Conservation (phyloP, 2,797 vertebrate species). For the Balearica regulorum region DNA sequence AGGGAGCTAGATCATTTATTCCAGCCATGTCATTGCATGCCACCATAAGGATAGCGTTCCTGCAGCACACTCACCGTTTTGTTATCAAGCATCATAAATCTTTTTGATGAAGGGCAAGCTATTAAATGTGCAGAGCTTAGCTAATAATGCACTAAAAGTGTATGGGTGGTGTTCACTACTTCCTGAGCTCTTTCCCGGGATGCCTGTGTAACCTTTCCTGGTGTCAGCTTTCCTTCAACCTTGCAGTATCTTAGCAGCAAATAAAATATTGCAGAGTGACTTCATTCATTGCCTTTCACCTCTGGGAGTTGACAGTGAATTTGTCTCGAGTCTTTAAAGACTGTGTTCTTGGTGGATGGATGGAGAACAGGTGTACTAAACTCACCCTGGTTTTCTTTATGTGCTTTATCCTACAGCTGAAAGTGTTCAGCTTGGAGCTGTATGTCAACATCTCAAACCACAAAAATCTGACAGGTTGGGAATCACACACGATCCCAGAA, state of each 20-base stretch:
- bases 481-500: constrained; percentile 17
- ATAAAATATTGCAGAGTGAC: constrained; percentile 9
- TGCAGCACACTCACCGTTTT: neutral
- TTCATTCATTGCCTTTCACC: constrained; percentile 31
- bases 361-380: constrained; percentile 57
- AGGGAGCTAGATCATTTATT: neutral
- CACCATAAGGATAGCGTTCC: neutral
- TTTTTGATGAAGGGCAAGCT: neutral
- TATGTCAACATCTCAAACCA: constrained; percentile 46
- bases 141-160: neutral
- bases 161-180: neutral
- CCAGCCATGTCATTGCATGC: neutral
- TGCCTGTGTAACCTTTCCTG: neutral
- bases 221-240: constrained; percentile 26
- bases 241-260: neutral
- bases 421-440: constrained; percentile 49
- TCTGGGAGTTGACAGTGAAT: neutral
- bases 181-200: neutral
- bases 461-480: constrained; percentile 50
- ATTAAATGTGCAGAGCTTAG: neutral
- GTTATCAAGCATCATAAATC: neutral
- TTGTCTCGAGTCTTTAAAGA: constrained; percentile 11
- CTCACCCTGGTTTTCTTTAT: neutral
- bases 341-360: neutral
- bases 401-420: constrained; percentile 29